phyloP scores from a whole-genome alignment of 2,888 invertebrate genomes.

The Conops quadrifasciatus region DNA sequence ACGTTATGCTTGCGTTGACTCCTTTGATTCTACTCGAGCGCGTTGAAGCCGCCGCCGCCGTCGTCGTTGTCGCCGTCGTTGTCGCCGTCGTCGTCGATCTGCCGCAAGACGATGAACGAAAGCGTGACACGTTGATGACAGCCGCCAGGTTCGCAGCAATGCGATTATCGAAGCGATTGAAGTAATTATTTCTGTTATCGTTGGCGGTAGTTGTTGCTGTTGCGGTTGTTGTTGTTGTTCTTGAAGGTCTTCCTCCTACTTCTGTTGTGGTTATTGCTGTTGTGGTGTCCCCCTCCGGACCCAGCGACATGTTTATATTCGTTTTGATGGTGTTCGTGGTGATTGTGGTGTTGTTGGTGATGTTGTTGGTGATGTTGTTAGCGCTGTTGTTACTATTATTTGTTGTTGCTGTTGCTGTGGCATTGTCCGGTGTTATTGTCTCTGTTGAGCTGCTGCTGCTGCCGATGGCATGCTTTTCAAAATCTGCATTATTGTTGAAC shows the following conservation, averaged over 20 bases:
- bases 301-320: slow-evolving; percentile 8
- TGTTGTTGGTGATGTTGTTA: slow-evolving; percentile 37
- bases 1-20: no score
- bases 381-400: slow-evolving; percentile 30
- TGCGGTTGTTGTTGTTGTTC: slow-evolving; percentile 45
- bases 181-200: slow-evolving; percentile 51
- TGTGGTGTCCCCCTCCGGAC: slow-evolving; percentile 9
- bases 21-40: slow-evolving; percentile 17
- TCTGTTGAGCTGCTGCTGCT: slow-evolving; percentile 45
- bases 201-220: slow-evolving; percentile 43
- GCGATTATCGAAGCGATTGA: slow-evolving; percentile 60
- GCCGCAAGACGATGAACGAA: slow-evolving; percentile 56
- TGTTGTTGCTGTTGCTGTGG: slow-evolving; percentile 31
- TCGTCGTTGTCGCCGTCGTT: neutral
- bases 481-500: slow-evolving; percentile 63
- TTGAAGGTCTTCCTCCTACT: slow-evolving; percentile 51
- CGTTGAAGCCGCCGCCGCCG: slow-evolving; percentile 20
- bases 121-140: slow-evolving; percentile 55
- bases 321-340: slow-evolving; percentile 31
- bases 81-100: slow-evolving; percentile 39
- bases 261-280: slow-evolving; percentile 43
- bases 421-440: slow-evolving; percentile 31
- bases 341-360: slow-evolving; percentile 26
- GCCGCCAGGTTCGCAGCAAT: slow-evolving; percentile 58
- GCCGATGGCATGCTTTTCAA: slow-evolving; percentile 47